Conservation (phyloP, 2,888 invertebrate species). For the Drosophila flavopinicola region DNA sequence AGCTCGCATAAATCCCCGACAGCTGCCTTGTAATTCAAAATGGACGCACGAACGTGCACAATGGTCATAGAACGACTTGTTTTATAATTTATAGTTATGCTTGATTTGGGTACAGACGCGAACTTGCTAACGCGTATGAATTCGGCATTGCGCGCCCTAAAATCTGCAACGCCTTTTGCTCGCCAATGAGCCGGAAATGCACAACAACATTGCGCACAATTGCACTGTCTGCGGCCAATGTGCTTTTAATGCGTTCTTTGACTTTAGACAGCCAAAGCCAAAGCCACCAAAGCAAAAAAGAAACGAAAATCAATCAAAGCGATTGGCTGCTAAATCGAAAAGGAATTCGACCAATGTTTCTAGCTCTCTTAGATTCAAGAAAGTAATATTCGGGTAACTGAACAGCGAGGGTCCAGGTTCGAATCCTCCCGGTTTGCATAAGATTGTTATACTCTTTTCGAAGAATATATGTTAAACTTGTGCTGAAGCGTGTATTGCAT, state of each 20-base stretch:
- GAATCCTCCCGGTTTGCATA: no score
- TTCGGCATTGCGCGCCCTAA: conserved; percentile 22
- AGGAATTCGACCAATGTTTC: no score
- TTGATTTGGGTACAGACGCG: conserved; percentile 48
- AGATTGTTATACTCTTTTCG: no score
- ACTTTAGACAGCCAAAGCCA: conserved; percentile 51
- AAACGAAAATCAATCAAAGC: not conserved
- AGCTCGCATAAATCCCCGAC: conserved; percentile 57
- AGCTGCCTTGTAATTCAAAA: conserved; percentile 62
- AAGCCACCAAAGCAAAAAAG: no score
- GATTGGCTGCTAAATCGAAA: not conserved
- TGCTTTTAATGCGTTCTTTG: conserved; percentile 80
- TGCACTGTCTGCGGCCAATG: conserved; percentile 65
- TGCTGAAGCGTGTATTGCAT: no score
- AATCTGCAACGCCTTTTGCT: conserved; percentile 45
- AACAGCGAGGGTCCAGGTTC: no score
- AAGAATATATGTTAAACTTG: no score
- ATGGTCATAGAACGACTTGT: conserved; percentile 37
- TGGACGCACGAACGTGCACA: conserved; percentile 41
- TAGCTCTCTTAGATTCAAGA: no score
- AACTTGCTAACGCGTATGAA: conserved; percentile 23
- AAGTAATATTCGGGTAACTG: no score
- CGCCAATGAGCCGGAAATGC: conserved; percentile 73
- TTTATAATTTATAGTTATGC: conserved; percentile 64
- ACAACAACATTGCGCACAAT: conserved; percentile 35